Evolutionary conservation across 2,113 vertebrate genomes (phyloP).

Genomic region (Plotosus lineatus): DNA sequence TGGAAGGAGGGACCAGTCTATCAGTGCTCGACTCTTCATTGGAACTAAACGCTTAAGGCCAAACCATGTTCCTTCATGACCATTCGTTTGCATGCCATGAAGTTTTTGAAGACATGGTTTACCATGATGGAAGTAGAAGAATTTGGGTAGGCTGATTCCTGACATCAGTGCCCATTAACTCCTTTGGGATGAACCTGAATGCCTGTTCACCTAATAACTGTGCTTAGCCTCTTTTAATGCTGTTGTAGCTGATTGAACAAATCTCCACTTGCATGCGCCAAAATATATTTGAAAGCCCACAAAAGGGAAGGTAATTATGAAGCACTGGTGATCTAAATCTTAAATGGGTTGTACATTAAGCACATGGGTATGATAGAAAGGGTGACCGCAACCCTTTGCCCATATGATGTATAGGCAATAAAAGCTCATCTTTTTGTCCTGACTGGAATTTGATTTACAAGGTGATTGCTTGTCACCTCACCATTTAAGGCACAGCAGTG

Average conservation of each 20-base stretch:
- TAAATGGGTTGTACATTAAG: not conserved
- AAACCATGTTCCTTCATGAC: not conserved
- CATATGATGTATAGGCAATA: not conserved
- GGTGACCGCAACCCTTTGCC: not conserved
- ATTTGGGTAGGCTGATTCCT: not conserved
- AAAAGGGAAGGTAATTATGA: not conserved
- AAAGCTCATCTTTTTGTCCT: conserved; percentile 57
- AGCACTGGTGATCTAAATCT: not conserved
- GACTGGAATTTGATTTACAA: conserved; percentile 66
- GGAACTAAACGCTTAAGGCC: no score
- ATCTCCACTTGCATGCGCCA: not conserved
- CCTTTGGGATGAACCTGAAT: not conserved
- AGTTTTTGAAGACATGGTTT: not conserved
- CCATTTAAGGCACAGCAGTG: conserved; percentile 60
- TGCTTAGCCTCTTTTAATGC: not conserved
- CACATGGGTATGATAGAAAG: not conserved
- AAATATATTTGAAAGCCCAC: not conserved
- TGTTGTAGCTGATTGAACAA: not conserved
- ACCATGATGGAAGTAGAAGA: not conserved
- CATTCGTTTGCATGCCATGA: not conserved
- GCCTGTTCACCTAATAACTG: not conserved
- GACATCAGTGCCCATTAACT: not conserved
- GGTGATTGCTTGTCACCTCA: conserved; percentile 60
- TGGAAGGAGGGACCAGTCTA: no score
- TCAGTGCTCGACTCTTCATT: no score